A percentile compares a stretch with the other conserved stretches of the same genome.
These are phyloP conservation scores for Micrasema longulum DNA, from an alignment of 1,140 invertebrate genomes.

Conservation along the genomic window DNA sequence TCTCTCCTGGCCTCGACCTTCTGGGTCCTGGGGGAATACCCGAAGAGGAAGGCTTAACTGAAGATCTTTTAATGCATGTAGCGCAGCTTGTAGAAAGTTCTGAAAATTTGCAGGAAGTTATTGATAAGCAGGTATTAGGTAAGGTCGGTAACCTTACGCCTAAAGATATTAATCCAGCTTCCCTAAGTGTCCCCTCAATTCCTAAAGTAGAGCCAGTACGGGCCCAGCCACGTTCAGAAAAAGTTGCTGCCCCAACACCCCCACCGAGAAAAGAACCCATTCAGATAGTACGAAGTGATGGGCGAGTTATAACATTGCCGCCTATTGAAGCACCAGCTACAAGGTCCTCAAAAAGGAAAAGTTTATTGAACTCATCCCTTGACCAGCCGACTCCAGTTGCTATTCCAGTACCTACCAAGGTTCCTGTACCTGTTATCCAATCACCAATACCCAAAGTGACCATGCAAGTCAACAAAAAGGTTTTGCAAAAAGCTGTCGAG, in stretches of 20 bases:
- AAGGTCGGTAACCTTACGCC: conserved; percentile 61
- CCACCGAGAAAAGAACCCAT: conserved; percentile 67
- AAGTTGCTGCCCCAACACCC: not conserved
- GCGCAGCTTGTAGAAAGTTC: conserved; percentile 75
- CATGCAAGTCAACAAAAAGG: conserved; percentile 18
- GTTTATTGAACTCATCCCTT: conserved; percentile 50
- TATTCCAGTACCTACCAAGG: conserved; percentile 33
- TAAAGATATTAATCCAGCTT: conserved; percentile 49
- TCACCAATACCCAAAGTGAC: not conserved
- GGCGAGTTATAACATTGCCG: conserved; percentile 78
- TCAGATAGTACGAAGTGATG: conserved; percentile 78
- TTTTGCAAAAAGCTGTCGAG: conserved; percentile 8
- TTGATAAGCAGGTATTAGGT: conserved; percentile 72
- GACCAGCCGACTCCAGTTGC: not conserved
- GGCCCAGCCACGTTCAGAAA: not conserved
- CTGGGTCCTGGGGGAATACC: conserved; percentile 62
- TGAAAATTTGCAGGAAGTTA: conserved; percentile 75
- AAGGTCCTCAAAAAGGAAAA: conserved; percentile 61
- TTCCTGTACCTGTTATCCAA: conserved; percentile 19
- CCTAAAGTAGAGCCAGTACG: conserved; percentile 35
- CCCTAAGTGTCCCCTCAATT: not conserved
- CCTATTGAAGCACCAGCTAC: conserved; percentile 84
- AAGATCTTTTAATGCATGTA: conserved; percentile 76
- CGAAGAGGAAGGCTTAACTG: conserved; percentile 72
- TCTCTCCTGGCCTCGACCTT: conserved; percentile 65